These are phyloP conservation scores for Eubucco bourcierii DNA, from an alignment of 2,113 vertebrate genomes.

Conservation along the genomic window DNA sequence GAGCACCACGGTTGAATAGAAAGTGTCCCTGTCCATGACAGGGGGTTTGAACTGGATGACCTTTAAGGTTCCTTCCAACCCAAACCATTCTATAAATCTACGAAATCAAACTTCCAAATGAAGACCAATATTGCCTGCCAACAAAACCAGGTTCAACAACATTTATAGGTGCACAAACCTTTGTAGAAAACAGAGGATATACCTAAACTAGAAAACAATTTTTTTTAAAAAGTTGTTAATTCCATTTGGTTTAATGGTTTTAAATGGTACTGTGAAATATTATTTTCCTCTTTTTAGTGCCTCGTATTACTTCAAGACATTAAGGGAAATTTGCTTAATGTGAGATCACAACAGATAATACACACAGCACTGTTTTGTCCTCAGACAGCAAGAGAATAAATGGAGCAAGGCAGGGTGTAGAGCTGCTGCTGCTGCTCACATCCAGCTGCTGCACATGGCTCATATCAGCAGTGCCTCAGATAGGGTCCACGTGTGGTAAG, in stretches of 20 bases:
- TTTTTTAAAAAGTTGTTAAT: neutral
- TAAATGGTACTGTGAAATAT: neutral
- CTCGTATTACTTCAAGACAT: neutral
- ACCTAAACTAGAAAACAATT: neutral
- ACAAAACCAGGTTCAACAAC: neutral
- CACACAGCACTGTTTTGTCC: neutral
- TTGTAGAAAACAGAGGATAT: neutral
- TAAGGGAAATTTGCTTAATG: neutral
- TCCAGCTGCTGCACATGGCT: neutral
- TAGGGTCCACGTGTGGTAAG: neutral
- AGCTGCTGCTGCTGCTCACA: neutral
- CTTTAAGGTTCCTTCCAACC: no score
- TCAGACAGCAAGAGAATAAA: neutral
- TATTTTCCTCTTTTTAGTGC: neutral
- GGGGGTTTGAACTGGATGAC: no score
- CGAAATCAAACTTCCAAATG: conserved; percentile 6
- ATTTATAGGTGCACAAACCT: neutral
- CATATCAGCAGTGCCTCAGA: neutral
- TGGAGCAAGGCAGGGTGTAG: neutral
- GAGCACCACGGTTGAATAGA: no score
- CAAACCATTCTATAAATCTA: no score
- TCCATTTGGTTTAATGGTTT: neutral
- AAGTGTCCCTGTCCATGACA: no score
- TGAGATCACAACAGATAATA: neutral
- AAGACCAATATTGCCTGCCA: neutral